Percentiles rank a stretch among this genome's conserved stretches.
Evolutionary conservation across 2,113 vertebrate genomes (phyloP).

Genomic region (Ia io): DNA sequence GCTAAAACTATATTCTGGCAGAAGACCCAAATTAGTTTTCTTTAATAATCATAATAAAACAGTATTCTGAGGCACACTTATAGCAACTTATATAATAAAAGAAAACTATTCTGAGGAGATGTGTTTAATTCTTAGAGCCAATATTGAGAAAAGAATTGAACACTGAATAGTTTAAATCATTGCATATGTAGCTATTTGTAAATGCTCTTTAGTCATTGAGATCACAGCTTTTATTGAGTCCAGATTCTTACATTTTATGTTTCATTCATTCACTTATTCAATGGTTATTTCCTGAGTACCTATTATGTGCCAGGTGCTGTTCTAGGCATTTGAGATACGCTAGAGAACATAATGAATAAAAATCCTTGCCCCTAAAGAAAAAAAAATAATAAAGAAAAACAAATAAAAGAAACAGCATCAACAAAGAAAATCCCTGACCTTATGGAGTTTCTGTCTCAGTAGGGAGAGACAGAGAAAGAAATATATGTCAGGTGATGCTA

Average conservation of each 20-base stretch:
- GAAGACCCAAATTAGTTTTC: background rate
- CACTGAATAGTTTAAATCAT: background rate
- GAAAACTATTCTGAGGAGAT: conserved; percentile 10
- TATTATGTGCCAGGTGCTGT: background rate
- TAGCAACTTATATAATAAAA: conserved; percentile 26
- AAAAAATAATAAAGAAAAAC: background rate
- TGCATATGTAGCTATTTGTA: background rate
- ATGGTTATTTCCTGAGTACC: background rate
- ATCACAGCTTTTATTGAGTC: background rate
- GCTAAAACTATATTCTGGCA: background rate
- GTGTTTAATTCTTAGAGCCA: background rate
- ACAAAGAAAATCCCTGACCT: background rate
- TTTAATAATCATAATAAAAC: background rate
- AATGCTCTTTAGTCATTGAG: background rate
- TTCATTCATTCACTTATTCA: background rate
- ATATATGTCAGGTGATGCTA: background rate
- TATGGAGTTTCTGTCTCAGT: background rate
- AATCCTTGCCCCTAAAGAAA: background rate
- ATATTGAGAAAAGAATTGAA: background rate
- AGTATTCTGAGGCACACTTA: background rate
- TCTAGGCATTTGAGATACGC: background rate
- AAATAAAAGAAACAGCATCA: background rate
- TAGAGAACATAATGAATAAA: background rate
- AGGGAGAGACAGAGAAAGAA: background rate
- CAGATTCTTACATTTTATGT: background rate